Evolutionary conservation across 1,140 invertebrate species (phyloP), one percentile per base, ranked within the genome.

Genomic region (Drosophila oshimai): DNA sequence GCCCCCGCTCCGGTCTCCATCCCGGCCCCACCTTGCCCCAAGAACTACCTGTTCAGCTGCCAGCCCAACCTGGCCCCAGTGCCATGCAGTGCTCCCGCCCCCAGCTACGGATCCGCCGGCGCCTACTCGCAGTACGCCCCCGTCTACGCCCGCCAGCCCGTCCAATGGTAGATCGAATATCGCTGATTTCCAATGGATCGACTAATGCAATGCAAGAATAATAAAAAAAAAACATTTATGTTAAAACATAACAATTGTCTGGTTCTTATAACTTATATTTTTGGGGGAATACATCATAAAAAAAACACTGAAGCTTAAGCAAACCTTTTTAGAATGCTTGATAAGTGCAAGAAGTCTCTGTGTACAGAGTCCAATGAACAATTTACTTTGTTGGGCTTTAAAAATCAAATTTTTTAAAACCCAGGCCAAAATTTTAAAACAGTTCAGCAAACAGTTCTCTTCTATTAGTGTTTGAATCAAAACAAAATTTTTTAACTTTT

Each of bases 31-130:
- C 83, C 83, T 3, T 88, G 83, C 74, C 77, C 83, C 10, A 88
- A 84, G 61, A 88, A 83, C 70, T 88, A 88, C 42, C 62, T 88
- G 53, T 88, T 88, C 78, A 88, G 83, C 71, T 88, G 83, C 60
- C 78, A 83, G 61, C 83, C 83, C 47, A 84, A 83, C 67, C 50
- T 88, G 58, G 74, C 83, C 17, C 83, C 83, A 34, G 83, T 89
- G 5, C 83, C 83, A 12, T 88, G 83, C 83, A 88, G 77, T 6
- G 83, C 83, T 12, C 78, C 83, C 50, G 68, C 81, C 6, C 62
- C 73, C 9, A 72, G 74, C 74, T 83, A 88, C 44, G 83, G 83
- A 41, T 75, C 70, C 37, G 70, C 83, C 18, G 83, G 83, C 24
- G 83, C 83, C 36, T 88, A 88, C 54, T 79, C 84, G 13, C 74